These are phyloP conservation scores for Pipistrellus kuhlii DNA, from an alignment of 2,797 vertebrate genomes.

Conservation along the genomic window DNA sequence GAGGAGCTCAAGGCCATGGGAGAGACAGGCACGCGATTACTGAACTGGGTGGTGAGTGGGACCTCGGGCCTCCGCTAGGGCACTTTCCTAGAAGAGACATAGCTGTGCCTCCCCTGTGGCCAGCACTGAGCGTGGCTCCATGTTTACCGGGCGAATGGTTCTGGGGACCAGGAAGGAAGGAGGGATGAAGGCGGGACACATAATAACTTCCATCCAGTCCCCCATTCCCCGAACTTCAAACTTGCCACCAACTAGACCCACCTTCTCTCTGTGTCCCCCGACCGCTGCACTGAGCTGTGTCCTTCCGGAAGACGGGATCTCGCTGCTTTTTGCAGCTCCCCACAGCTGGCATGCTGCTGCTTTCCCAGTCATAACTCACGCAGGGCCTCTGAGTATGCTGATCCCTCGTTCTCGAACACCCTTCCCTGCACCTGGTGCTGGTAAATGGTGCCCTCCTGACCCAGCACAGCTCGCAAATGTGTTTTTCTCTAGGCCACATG, in stretches of 20 bases:
- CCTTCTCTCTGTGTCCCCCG: neutral
- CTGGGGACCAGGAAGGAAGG: neutral
- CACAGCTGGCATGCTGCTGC: accelerated
- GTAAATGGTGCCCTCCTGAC: neutral
- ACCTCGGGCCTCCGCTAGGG: neutral
- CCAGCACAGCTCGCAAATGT: neutral
- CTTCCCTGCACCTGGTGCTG: neutral
- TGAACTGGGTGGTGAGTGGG: too few relatives aligned
- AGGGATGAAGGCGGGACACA: neutral
- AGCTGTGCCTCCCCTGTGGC: neutral
- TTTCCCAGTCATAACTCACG: too few relatives aligned
- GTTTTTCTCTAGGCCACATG: neutral
- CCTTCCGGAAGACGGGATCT: neutral
- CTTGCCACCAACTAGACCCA: accelerated
- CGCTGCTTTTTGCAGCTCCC: neutral
- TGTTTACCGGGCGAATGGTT: neutral
- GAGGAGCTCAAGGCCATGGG: neutral
- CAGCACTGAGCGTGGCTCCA: neutral
- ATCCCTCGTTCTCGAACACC: too few relatives aligned
- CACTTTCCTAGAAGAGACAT: neutral
- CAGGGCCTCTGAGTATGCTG: neutral
- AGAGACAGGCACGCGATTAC: neutral
- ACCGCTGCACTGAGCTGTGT: accelerated
- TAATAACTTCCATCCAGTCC: too few relatives aligned
- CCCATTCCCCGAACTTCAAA: neutral